phyloP scores from a whole-genome alignment of 2,888 invertebrate species.

The Eristalis pertinax region DNA sequence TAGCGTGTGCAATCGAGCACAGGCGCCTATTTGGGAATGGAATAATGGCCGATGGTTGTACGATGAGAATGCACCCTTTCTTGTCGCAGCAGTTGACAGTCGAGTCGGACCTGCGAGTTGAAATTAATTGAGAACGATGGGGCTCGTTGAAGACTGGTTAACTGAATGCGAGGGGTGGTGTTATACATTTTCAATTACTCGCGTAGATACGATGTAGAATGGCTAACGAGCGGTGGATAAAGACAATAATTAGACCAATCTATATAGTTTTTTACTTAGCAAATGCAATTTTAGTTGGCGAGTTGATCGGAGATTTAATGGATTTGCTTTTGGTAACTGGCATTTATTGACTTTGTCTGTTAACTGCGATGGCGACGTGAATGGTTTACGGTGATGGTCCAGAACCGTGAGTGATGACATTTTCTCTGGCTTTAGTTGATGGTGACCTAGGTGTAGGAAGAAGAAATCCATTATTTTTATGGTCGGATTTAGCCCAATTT shows the following conservation, averaged over 20 bases:
- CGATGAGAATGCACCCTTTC: slow-evolving; percentile 55
- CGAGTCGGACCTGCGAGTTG: slow-evolving; percentile 39
- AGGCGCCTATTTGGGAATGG: slow-evolving; percentile 67
- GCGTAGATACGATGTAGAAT: neutral
- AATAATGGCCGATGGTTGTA: slow-evolving; percentile 67
- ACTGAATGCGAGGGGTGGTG: slow-evolving; percentile 55
- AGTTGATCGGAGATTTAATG: neutral
- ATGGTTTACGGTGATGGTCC: too few species aligned
- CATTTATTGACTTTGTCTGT: neutral
- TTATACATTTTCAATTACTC: slow-evolving; percentile 67
- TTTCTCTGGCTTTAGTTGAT: too few species aligned
- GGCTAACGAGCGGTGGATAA: neutral
- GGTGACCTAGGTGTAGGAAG: too few species aligned
- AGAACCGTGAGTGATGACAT: too few species aligned
- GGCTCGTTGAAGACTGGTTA: slow-evolving; percentile 65
- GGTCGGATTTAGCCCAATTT: too few species aligned
- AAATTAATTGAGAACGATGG: slow-evolving; percentile 64
- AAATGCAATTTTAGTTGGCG: neutral
- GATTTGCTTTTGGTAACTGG: neutral
- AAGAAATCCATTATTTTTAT: too few species aligned
- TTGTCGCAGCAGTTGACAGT: slow-evolving; percentile 2
- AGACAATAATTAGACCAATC: neutral
- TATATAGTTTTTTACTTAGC: neutral
- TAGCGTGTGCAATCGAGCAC: slow-evolving; percentile 71
- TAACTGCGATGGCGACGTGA: too few species aligned